These are phyloP conservation scores for Yponomeuta evonymella DNA, from an alignment of 2,888 invertebrate species.

Conservation along the genomic window DNA sequence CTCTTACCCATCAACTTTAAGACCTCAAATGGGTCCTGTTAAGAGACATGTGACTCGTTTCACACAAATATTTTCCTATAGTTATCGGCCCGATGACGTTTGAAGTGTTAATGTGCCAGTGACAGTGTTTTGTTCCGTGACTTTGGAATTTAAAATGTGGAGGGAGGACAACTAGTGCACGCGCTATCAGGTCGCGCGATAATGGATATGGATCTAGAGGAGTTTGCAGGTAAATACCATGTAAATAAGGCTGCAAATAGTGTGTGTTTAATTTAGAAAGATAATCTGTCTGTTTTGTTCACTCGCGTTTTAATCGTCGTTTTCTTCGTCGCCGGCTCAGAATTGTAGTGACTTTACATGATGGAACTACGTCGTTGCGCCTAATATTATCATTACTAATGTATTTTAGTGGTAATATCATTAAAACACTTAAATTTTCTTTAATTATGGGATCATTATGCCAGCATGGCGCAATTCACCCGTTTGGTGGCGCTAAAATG, in stretches of 20 bases:
- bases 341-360: too few relatives aligned
- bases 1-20: neutral
- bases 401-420: too few relatives aligned
- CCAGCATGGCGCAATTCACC: too few relatives aligned
- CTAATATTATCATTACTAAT: too few relatives aligned
- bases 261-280: neutral
- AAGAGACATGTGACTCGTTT: conserved; percentile 4
- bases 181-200: conserved; percentile 19
- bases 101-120: conserved; percentile 9
- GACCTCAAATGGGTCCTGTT: neutral
- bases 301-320: neutral
- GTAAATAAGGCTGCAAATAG: conserved; percentile 4
- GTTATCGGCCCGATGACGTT: conserved; percentile 9
- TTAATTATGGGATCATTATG: too few relatives aligned
- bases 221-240: conserved; percentile 26
- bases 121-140: conserved; percentile 13
- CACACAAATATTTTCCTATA: conserved; percentile 1
- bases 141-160: conserved; percentile 5
- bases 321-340: too few relatives aligned
- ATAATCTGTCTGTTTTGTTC: neutral
- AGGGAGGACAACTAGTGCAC: neutral
- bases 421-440: too few relatives aligned
- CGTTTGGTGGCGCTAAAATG: too few relatives aligned
- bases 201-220: conserved; percentile 31
- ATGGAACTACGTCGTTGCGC: too few relatives aligned